Conservation (phyloP, 1,140 invertebrate genomes). For the Myzus persicae region DNA sequence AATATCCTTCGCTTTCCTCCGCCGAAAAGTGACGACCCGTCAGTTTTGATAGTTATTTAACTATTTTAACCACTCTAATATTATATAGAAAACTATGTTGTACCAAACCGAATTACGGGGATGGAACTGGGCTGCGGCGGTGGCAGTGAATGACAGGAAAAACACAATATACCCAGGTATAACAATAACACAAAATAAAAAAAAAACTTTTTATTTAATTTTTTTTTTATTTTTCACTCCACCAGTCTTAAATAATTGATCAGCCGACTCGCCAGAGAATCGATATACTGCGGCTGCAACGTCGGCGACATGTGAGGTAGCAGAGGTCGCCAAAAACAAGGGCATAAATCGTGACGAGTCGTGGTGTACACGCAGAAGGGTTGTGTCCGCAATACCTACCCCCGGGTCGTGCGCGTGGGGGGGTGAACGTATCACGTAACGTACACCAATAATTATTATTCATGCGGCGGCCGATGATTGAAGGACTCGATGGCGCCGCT, state of each 20-base stretch:
- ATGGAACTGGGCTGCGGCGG: neutral
- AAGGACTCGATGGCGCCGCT: neutral
- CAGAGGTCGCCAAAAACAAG: slow-evolving; percentile 48
- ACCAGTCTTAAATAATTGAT: slow-evolving; percentile 50
- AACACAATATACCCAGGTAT: neutral
- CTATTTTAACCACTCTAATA: neutral
- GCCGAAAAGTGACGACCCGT: neutral
- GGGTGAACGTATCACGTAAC: slow-evolving; percentile 16
- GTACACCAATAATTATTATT: slow-evolving; percentile 21
- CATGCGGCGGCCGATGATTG: slow-evolving; percentile 25
- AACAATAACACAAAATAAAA: neutral
- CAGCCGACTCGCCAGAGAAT: slow-evolving; percentile 19
- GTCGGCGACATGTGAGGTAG: slow-evolving; percentile 24
- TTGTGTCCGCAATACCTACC: neutral
- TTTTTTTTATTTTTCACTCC: neutral
- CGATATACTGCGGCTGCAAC: slow-evolving; percentile 16
- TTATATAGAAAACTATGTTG: neutral
- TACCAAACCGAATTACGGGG: neutral
- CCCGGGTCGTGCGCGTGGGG: neutral
- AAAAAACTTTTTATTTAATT: neutral
- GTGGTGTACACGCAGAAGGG: neutral
- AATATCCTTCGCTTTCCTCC: neutral
- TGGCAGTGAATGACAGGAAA: neutral
- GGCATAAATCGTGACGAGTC: slow-evolving; percentile 25
- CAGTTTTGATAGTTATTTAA: slow-evolving; percentile 9